Percentiles rank a stretch among this genome's conserved stretches.
phyloP scores from a whole-genome alignment of 2,113 vertebrate species.

The Chamaetylas fuelleborni region DNA sequence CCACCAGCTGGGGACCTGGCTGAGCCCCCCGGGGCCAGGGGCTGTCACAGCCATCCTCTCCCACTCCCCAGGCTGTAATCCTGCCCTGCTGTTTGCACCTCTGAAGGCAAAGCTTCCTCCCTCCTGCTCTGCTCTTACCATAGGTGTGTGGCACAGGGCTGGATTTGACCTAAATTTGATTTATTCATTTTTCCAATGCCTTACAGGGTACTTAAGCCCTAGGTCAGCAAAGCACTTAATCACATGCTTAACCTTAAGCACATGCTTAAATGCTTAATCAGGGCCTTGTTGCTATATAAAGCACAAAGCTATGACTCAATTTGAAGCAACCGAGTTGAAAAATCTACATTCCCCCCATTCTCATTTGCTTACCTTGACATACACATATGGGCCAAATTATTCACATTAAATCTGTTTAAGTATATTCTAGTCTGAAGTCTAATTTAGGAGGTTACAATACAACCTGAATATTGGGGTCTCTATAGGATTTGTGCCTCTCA shows the following conservation, averaged over 20 bases:
- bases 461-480: neutral
- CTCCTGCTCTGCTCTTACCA: neutral
- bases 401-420: neutral
- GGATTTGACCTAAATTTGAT: constrained; percentile 61
- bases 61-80: constrained; percentile 4
- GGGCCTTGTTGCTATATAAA: constrained; percentile 51
- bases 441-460: neutral
- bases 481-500: neutral
- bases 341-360: neutral
- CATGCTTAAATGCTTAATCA: constrained; percentile 65
- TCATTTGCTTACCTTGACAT: neutral
- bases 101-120: neutral
- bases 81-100: neutral
- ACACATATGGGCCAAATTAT: neutral
- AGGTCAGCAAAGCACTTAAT: constrained; percentile 66
- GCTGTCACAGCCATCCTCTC: neutral
- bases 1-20: neutral
- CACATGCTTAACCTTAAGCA: constrained; percentile 67
- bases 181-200: constrained; percentile 57
- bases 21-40: neutral
- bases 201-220: constrained; percentile 57
- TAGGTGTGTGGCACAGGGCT: constrained; percentile 29
- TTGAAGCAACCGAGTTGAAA: constrained; percentile 2
- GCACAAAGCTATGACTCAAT: constrained; percentile 30
- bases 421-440: neutral